Evolutionary conservation across 2,888 invertebrate genomes (phyloP), one percentile per base, ranked within the genome.

Genomic region (Drymonia ruficornis): DNA sequence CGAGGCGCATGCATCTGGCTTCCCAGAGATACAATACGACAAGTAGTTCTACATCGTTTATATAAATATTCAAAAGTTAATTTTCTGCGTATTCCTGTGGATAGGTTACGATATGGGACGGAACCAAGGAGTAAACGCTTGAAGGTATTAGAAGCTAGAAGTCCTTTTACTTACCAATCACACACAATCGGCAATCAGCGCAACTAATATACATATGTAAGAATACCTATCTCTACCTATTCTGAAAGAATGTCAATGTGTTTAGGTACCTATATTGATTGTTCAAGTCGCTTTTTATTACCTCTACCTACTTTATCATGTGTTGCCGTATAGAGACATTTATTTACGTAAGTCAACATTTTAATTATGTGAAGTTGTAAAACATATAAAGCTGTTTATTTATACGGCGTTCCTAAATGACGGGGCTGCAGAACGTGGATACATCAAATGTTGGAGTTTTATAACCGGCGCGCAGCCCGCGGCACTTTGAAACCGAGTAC

Each of bases 401-500:
- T 90, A 89, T 74, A 70, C 76, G 76, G 69, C 66, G 77, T 69
- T 63, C 67, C 76, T 81, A 81, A 81, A 88, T 86, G 80, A 83
- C 84, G 69, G 76, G 76, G 72, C 84, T 85, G 87, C 87, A 83
- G 80, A 75, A 80, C 84, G 65, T 64, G 62, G 68, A 74, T 77
- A 87, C 89, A 89, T 91, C 88, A 90, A 90, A 90, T 88, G 84
- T 70, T 74, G 55, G 65, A 74, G 80, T 85, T 91, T 91, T 86
- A 91, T 83, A 70, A 67, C 70, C 72, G 66, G 59, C 65, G 70
- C 72, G 72, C 76, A 68, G 80, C 70, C 83, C 70, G 87, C 90
- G 91, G 91, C 89, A 85, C 90, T 91, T 91, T 91, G 89, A 89
- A 83, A 83, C 75, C 75, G 84, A 86, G 85, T 78, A 91, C 89